Percentiles rank a stretch among this genome's conserved stretches.
These are phyloP conservation scores for Apamea sordens DNA, from an alignment of 2,888 invertebrate genomes.

Conservation along the genomic window DNA sequence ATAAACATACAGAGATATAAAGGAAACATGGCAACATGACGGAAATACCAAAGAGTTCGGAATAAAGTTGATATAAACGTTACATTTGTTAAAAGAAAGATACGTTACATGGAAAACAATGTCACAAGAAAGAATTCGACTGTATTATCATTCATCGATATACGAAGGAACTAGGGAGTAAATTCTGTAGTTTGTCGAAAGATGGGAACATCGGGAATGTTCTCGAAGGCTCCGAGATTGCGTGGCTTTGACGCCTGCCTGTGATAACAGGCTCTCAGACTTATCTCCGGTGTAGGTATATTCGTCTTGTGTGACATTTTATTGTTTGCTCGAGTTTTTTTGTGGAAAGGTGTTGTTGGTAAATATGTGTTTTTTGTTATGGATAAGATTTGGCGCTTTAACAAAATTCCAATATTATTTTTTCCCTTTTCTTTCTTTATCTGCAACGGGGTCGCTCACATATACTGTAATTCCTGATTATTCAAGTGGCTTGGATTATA, in stretches of 20 bases:
- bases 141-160: conserved; percentile 63
- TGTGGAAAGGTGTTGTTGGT: conserved; percentile 13
- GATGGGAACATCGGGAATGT: conserved; percentile 54
- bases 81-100: conserved; percentile 62
- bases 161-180: conserved; percentile 34
- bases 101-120: conserved; percentile 56
- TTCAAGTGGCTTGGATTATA: not conserved
- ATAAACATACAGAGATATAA: conserved; percentile 55
- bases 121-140: conserved; percentile 38
- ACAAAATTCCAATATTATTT: not conserved
- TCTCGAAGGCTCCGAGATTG: conserved; percentile 56
- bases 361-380: conserved; percentile 32
- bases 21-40: conserved; percentile 43
- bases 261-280: conserved; percentile 54
- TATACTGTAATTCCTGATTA: not conserved
- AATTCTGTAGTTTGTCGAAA: conserved; percentile 47
- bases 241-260: conserved; percentile 59
- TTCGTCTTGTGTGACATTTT: conserved; percentile 47
- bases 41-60: conserved; percentile 50
- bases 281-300: conserved; percentile 49
- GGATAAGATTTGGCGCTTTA: conserved; percentile 10
- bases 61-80: conserved; percentile 60
- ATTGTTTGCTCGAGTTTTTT: conserved; percentile 42
- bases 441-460: not conserved
- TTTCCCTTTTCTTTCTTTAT: not conserved